Evolutionary conservation across 2,888 invertebrate genomes (phyloP), one percentile per base, ranked within the genome.

Genomic region (Harpalus rufipes): DNA sequence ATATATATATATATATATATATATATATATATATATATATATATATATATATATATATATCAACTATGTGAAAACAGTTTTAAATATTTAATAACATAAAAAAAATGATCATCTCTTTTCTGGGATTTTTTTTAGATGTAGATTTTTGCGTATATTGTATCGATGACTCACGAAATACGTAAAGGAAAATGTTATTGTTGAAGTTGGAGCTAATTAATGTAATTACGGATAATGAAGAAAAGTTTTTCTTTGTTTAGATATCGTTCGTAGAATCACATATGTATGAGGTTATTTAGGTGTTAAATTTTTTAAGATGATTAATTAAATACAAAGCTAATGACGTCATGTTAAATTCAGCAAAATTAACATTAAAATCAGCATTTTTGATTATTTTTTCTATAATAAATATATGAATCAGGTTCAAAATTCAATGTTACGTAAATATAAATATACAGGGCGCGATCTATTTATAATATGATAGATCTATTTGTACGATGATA

Each of bases 171-270:
- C 32, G 56, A n/a, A 59, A 59, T 59, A 16, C n/a, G 14, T 14
- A 59, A 59, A 59, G 59, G 16, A 59, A 59, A 59, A n/a, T 7
- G 59, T 7, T 59, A 16, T 59, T 59, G 1, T n/a, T n/a, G n/a
- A n/a, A n/a, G 32, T 32, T 59, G n/a, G 18, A 41, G 10, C n/a
- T 44, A 44, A 68, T 74, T 74, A 74, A 44, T 7, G 44, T 74
- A 74, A 74, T 74, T 74, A 74, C 51, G 44, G 18, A 32, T 12
- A 68, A 68, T 68, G 32, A 68, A 68, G 32, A 74, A 44, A 39
- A 41, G 32, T 65, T 68, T 74, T 44, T 74, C 41, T 44, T 74
- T 74, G 72, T 74, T 44, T 68, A 68, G 41, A 14, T n/a, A n/a
- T n/a, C 18, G 6, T 68, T 68, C 41, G 41, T 21, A 51, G 41